Conservation (phyloP, 2,113 vertebrate species). For the Anhinga anhinga region DNA sequence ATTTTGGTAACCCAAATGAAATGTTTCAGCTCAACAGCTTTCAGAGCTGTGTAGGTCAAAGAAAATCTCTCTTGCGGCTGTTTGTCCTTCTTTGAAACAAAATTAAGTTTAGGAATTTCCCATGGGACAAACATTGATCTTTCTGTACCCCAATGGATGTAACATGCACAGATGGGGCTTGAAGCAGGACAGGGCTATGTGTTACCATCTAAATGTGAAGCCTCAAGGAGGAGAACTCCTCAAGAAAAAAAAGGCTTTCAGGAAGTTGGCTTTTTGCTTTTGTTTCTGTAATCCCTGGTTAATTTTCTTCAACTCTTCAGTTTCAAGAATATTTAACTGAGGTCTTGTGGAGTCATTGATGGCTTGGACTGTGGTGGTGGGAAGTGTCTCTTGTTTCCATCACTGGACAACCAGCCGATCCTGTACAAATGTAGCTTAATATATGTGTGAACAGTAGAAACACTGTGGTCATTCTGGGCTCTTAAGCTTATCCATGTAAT, state of each 20-base stretch:
- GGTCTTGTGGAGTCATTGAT: not conserved
- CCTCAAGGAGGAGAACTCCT: not conserved
- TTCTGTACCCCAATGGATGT: not conserved
- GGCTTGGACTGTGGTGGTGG: not conserved
- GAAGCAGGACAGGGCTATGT: not conserved
- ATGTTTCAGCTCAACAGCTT: not conserved
- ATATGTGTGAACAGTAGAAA: not conserved
- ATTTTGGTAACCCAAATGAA: not conserved
- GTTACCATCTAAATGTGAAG: not conserved
- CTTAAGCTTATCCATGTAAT: not conserved
- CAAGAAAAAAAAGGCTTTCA: not conserved
- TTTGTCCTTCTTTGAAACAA: not conserved
- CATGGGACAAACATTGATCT: fast-evolving
- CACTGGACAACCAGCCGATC: fast-evolving
- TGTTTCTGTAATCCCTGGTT: not conserved
- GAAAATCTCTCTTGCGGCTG: not conserved
- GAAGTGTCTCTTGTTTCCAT: not conserved
- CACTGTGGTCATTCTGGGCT: not conserved
- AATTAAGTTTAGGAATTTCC: not conserved
- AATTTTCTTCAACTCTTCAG: not conserved
- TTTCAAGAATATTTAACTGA: not conserved
- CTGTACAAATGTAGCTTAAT: not conserved
- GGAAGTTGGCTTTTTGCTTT: not conserved
- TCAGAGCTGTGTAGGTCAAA: not conserved
- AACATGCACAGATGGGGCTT: fast-evolving